Conservation (phyloP, 2,888 invertebrate genomes). For the Myopa testacea region DNA sequence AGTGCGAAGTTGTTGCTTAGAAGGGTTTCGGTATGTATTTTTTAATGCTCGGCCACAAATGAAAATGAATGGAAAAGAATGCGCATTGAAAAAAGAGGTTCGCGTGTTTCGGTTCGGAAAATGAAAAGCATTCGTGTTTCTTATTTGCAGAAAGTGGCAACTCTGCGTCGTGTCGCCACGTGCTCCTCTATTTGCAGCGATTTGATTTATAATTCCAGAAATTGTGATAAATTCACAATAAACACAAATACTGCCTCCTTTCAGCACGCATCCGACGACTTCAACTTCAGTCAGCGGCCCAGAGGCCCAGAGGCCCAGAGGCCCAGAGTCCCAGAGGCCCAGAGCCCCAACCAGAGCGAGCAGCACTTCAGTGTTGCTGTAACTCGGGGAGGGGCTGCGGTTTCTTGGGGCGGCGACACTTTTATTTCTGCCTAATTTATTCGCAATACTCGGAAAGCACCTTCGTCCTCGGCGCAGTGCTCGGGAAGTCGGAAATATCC, state of each 20-base stretch:
- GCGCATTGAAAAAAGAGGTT: background rate
- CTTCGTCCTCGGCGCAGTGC: background rate
- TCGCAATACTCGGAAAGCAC: background rate
- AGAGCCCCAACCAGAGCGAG: background rate
- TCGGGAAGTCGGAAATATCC: background rate
- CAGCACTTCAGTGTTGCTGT: no score
- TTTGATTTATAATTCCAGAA: conserved; percentile 27
- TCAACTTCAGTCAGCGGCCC: background rate
- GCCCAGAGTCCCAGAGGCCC: no score
- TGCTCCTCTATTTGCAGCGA: background rate
- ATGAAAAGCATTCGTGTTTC: background rate
- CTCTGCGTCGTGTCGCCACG: background rate
- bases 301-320: no score
- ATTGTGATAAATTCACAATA: conserved; percentile 29
- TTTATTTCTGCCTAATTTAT: background rate
- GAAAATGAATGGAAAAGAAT: background rate
- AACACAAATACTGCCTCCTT: conserved; percentile 16
- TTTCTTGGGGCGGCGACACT: background rate
- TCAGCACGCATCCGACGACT: conserved; percentile 17
- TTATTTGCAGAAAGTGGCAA: background rate
- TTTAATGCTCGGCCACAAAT: background rate
- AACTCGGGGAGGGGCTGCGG: background rate
- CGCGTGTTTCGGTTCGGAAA: background rate
- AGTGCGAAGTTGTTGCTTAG: background rate
- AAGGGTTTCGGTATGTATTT: background rate